Conservation (phyloP, 2,797 vertebrate genomes). For the Ctenochaetus hawaiiensis region DNA sequence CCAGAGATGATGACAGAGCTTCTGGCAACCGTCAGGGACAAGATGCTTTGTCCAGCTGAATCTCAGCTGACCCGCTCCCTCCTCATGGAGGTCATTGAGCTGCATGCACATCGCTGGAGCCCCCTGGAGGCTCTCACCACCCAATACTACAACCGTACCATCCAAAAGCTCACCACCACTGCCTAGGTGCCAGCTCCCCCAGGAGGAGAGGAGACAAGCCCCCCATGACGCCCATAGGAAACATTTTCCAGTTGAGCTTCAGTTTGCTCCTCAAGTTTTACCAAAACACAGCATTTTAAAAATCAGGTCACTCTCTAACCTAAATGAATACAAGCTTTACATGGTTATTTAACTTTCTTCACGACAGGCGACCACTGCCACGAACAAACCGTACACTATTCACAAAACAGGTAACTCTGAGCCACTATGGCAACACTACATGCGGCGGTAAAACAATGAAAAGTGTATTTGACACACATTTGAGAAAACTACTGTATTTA, state of each 20-base stretch:
- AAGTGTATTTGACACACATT: constrained; percentile 8
- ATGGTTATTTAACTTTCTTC: constrained; percentile 9
- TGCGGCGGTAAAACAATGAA: constrained; percentile 15
- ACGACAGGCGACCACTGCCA: constrained; percentile 28
- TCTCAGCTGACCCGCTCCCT: constrained; percentile 96
- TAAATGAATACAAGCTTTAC: constrained; percentile 23
- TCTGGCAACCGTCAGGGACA: constrained; percentile 92
- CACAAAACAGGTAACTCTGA: neutral
- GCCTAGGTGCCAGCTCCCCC: constrained; percentile 60
- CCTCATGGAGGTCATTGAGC: constrained; percentile 98
- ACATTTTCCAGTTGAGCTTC: constrained; percentile 17
- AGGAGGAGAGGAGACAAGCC: constrained; percentile 42
- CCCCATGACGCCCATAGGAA: neutral
- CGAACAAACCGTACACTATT: neutral
- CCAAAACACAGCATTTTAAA: constrained; percentile 25
- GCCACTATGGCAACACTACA: constrained; percentile 14
- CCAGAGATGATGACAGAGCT: constrained; percentile 98
- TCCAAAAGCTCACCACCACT: constrained; percentile 94
- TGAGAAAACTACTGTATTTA: neutral
- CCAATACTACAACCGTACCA: constrained; percentile 99
- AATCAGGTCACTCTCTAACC: neutral
- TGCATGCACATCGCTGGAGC: constrained; percentile 97
- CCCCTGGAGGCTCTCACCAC: constrained; percentile 95
- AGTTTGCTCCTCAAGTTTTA: constrained; percentile 14
- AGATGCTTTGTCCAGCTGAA: constrained; percentile 96